Base-by-base conservation (phyloP, 1,140 invertebrate genomes). In the Drosophila lowei region DNA sequence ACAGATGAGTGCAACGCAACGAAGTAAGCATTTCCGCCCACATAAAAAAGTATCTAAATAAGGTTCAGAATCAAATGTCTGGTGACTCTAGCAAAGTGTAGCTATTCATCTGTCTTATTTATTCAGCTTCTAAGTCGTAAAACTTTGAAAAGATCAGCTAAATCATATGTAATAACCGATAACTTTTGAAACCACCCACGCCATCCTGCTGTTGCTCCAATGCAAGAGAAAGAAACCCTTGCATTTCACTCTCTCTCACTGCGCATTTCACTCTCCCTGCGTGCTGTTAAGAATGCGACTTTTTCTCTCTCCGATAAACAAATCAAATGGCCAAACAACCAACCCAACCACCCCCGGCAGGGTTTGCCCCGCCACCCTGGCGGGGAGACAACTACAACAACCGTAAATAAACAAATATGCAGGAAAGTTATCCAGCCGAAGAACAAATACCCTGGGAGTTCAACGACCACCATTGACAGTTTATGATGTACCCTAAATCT, bases 221-320 rank as follows among this genome's bases (percentile, higher is more conserved):
- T 21, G 46, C 18, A 48, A 48, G 34, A 38, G 9, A 38, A 38
- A 13, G 34, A 41, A 59, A 59, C 57, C 60, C 44, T 46, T 53
- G 23, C 50, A 30, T 48, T 7, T 25, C 8, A 9, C 13, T 3
- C n/a, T 53, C 64, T 66, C 44, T 74, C 54, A 42, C 34, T 46
- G 59, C 56, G 44, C 53, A 43, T 42, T 46, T 47, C 7, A 13
- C 21, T 50, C 49, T 38, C 55, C 47, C 57, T 64, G 4, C 16
- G 28, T 38, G 16, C 11, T 7, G 11, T 0, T 34, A 13, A 38
- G 28, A 50, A 41, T 15, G 34, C 15, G 21, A 58, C 34, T 38
- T 38, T 38, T 13, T 38, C 34, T 57, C 76, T 78, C 64, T 16
- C 28, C 41, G 63, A 81, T 81, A 85, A 85, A 85, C 81, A 86